Percentiles rank a stretch among this genome's conserved stretches.
These are phyloP conservation scores for Amblyraja radiata DNA, from an alignment of 2,797 vertebrate species.

Conservation along the genomic window DNA sequence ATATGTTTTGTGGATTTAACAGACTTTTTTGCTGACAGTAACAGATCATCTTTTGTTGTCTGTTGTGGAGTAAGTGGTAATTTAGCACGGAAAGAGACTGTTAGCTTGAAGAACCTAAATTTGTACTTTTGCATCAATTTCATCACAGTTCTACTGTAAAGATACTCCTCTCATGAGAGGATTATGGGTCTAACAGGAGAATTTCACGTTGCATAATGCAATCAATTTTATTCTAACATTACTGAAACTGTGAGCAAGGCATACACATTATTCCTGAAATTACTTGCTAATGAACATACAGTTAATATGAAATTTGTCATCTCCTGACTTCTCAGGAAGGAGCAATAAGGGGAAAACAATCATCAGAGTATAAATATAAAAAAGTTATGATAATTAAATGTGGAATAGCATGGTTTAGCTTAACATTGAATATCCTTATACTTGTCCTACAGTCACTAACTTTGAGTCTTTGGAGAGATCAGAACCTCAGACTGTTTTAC, in stretches of 20 bases:
- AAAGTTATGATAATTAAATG: not conserved
- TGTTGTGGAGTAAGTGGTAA: not conserved
- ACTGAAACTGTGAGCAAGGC: not conserved
- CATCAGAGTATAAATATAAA: not conserved
- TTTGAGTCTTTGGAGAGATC: not conserved
- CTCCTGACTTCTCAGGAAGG: not conserved
- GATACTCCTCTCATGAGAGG: not conserved
- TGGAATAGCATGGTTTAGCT: constrained; percentile 3
- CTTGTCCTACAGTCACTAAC: not conserved
- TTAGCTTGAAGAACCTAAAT: not conserved
- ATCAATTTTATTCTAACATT: not conserved
- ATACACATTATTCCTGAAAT: constrained; percentile 8
- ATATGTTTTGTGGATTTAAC: not conserved
- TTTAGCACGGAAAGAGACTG: not conserved
- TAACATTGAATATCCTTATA: not conserved
- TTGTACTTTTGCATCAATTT: not conserved
- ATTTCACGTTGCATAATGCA: not conserved
- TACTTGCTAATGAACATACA: not conserved
- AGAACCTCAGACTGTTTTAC: not conserved
- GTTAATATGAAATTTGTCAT: not conserved
- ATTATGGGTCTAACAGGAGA: not conserved
- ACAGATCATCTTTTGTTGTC: not conserved
- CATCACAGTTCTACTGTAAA: not conserved
- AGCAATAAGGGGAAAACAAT: not conserved
- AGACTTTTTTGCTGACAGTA: not conserved